Percentiles rank a stretch among this genome's conserved stretches.
phyloP scores from a whole-genome alignment of 2,113 vertebrate species.

The Nematolebias whitei region DNA sequence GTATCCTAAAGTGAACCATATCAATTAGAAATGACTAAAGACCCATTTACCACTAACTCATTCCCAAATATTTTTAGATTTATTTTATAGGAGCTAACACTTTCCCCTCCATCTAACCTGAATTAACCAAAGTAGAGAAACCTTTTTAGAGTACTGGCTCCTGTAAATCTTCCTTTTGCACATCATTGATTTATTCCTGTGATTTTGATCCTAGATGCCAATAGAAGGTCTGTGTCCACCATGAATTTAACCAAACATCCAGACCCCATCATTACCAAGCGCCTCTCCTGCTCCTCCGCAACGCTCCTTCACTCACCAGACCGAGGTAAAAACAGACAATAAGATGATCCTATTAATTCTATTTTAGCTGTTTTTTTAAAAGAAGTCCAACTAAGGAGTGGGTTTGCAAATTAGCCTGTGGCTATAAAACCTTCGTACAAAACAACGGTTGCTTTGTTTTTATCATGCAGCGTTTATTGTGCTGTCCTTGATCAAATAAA shows the following conservation, averaged over 20 bases:
- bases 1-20: slow-evolving; percentile 13
- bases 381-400: too few species aligned
- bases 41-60: slow-evolving; percentile 44
- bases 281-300: slow-evolving; percentile 95
- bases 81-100: slow-evolving; percentile 31
- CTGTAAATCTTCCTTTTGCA: slow-evolving; percentile 4
- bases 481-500: too few species aligned
- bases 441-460: too few species aligned
- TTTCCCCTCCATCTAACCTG: slow-evolving; percentile 33
- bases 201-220: slow-evolving; percentile 86
- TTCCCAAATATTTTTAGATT: slow-evolving; percentile 13
- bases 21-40: slow-evolving; percentile 26
- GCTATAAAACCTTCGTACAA: too few species aligned
- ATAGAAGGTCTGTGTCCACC: slow-evolving; percentile 95
- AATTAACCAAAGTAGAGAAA: slow-evolving; percentile 39
- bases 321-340: slow-evolving; percentile 83
- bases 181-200: slow-evolving; percentile 80
- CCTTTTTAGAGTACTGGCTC: slow-evolving; percentile 15
- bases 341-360: too few species aligned
- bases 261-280: slow-evolving; percentile 97
- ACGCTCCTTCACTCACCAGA: slow-evolving; percentile 97
- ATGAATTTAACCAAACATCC: slow-evolving; percentile 97
- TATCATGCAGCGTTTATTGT: too few species aligned
- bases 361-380: too few species aligned
- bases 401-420: too few species aligned